phyloP scores from a whole-genome alignment of 2,797 vertebrate genomes.

The Poeciliopsis gracilis region DNA sequence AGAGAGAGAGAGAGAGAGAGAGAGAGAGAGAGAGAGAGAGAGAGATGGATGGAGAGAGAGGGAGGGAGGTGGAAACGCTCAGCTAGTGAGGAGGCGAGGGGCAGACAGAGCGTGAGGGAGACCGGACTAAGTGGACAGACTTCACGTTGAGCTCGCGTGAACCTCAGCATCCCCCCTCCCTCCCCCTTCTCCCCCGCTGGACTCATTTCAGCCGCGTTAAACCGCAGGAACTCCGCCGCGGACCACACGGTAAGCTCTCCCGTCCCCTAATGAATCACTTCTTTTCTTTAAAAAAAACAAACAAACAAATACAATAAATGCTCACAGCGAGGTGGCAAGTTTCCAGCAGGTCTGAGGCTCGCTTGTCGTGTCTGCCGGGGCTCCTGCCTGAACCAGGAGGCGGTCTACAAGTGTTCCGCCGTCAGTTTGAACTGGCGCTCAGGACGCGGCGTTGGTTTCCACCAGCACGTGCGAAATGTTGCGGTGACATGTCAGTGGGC shows the following conservation, averaged over 20 bases:
- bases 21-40: neutral
- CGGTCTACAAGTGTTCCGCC: constrained; percentile 25
- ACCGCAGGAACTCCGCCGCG: constrained; percentile 12
- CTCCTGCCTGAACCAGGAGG: neutral
- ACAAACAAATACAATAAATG: neutral
- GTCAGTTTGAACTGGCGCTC: constrained; percentile 18
- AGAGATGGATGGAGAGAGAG: neutral
- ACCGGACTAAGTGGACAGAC: constrained; percentile 63
- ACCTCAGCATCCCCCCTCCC: constrained; percentile 49
- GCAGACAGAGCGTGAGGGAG: constrained; percentile 34
- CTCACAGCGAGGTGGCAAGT: neutral
- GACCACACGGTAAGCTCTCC: constrained; percentile 53
- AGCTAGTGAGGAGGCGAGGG: constrained; percentile 6
- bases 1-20: neutral
- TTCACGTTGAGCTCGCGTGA: constrained; percentile 62
- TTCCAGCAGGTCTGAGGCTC: neutral
- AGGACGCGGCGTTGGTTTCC: neutral
- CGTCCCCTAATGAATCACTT: neutral
- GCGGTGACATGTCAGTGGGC: constrained; percentile 6
- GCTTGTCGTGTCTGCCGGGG: neutral
- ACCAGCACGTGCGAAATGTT: constrained; percentile 6
- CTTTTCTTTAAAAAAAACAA: neutral
- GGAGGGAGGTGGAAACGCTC: neutral
- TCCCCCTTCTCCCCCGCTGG: constrained; percentile 33
- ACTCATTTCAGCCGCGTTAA: constrained; percentile 53